Evolutionary conservation across 2,113 vertebrate genomes (phyloP).

Genomic region (Sceloporus undulatus): DNA sequence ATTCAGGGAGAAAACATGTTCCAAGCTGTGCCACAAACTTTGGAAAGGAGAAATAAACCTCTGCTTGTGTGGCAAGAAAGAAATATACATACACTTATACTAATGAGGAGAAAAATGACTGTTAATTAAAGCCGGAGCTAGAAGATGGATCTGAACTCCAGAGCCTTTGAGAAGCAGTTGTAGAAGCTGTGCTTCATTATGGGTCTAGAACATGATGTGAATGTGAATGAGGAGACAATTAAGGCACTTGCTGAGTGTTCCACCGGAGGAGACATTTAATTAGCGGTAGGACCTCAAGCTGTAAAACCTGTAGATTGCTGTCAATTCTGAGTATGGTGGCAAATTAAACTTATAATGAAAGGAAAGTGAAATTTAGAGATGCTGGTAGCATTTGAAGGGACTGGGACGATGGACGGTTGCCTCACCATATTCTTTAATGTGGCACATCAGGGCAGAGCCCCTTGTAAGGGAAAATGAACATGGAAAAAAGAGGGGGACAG

Average conservation of each 20-base stretch:
- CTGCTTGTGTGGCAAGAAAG: conserved; percentile 46
- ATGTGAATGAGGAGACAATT: conserved; percentile 73
- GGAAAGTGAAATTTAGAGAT: conserved; percentile 19
- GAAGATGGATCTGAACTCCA: conserved; percentile 53
- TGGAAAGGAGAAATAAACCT: conserved; percentile 39
- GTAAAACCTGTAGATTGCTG: conserved; percentile 58
- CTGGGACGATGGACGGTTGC: neutral
- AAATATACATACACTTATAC: conserved; percentile 51
- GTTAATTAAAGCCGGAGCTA: conserved; percentile 58
- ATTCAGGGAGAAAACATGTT: conserved; percentile 54
- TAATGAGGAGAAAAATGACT: conserved; percentile 71
- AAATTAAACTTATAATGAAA: conserved; percentile 57
- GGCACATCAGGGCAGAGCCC: neutral
- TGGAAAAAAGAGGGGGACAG: neutral
- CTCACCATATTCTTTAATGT: neutral
- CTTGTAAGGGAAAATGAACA: neutral
- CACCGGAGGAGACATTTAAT: conserved; percentile 66
- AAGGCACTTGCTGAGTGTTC: conserved; percentile 62
- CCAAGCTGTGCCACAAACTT: conserved; percentile 4
- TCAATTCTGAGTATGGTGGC: conserved; percentile 54
- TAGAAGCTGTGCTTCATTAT: conserved; percentile 61
- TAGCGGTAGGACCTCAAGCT: conserved; percentile 47
- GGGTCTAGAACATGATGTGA: conserved; percentile 62
- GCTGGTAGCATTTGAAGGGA: conserved; percentile 18
- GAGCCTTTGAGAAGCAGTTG: conserved; percentile 48